Base-by-base conservation (phyloP, 2,888 invertebrate species). In the Synanthedon andrenaeformis region DNA sequence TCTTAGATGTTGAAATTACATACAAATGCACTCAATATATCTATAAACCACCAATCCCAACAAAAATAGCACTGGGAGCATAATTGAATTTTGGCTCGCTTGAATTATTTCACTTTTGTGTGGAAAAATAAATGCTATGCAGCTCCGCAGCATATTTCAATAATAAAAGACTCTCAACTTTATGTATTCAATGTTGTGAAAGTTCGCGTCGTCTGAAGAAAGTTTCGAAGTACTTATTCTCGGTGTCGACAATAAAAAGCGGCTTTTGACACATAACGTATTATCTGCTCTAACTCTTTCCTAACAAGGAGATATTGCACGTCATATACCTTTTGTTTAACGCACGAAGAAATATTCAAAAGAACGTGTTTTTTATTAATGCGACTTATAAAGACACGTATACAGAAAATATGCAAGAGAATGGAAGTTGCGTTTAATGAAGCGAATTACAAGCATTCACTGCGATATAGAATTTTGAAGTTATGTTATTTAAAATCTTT, bases 291-390 rank as follows among this genome's bases (percentile, higher is more conserved):
- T 49, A 45, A 8, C 49, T 49, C 45, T 45, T 51, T 54, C 54
- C n/a, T 54, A 52, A 52, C 51, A 41, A 41, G 52, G n/a, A 49
- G 45, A 13, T 35, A 54, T 53, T 17, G 53, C 35, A 19, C 48
- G 42, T 23, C 14, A 35, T 45, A 42, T 54, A 41, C 49, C 23
- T 23, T 49, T 54, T 56, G 58, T 59, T 62, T 61, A 61, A 57
- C 59, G 57, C 56, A 62, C 59, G 61, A 58, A 58, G 55, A 58
- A 55, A 56, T 53, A 52, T 55, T 57, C 51, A 53, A 58, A 59
- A 56, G 57, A 59, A 62, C 70, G 69, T 74, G 70, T 69, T 70
- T 67, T 65, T 65, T 68, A 62, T 66, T 71, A 71, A 73, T 69
- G 63, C 66, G 54, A 63, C 70, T 71, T 70, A 73, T 70, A 64